Base-by-base conservation (phyloP, 1,140 invertebrate species). In the Magallana gigas region DNA sequence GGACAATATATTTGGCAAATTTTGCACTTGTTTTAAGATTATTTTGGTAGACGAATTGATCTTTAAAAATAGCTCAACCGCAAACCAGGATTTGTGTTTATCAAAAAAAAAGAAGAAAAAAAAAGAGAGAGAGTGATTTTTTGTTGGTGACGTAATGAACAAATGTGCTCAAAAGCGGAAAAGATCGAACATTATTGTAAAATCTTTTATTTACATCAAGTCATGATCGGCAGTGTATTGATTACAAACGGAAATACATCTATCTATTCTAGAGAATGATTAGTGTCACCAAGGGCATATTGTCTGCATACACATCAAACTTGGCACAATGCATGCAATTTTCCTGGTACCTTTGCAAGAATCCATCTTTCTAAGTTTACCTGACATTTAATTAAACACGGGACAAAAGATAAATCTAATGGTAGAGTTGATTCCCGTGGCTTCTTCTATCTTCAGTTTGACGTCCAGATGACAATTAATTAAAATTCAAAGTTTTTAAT, bases 111-210 rank as follows among this genome's bases (percentile, higher is more conserved):
- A 23, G 1, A 23, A 23, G 23, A 23, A 48, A 48, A 48, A 48
- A 48, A 48, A 48, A 48, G 5, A 48, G 2, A 2, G 36, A 48
- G 36, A 48, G 3, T 76, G 23, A 29, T 76, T 36, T 71, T 76
- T 76, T 2, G 23, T 9, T 12, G 14, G 11, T 29, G 18, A 76
- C 18, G 68, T 23, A 76, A 11, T 76, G 68, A 18, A 76, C 12
- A 76, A 76, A 12, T 18, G 18, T 76, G 68, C 68, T 36, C 68
- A 76, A 76, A 29, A 29, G 68, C 64, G 23, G 23, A 76, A 76
- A 76, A 76, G 68, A 76, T 76, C 6, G 68, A 76, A 76, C 68
- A 76, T 76, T 76, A 76, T 76, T 76, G 68, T 76, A 76, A 76
- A 76, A 29, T 29, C 18, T 76, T 29, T 76, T 29, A 76, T 29